Percentiles rank a stretch among this genome's conserved stretches.
phyloP scores from a whole-genome alignment of 2,113 vertebrate genomes.

The Tautogolabrus adspersus region DNA sequence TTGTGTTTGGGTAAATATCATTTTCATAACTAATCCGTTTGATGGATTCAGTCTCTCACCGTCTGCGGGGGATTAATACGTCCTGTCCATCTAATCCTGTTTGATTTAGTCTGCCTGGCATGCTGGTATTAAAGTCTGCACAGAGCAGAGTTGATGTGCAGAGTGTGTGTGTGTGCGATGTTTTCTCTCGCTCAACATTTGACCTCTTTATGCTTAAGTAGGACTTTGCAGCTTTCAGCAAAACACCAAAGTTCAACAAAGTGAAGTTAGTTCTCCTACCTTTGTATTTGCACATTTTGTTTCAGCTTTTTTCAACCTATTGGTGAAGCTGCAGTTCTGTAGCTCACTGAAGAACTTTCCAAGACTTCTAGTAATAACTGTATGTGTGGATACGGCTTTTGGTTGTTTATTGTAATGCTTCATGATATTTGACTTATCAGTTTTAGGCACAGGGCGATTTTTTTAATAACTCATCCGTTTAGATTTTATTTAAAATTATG shows the following conservation, averaged over 20 bases:
- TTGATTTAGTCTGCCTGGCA: slow-evolving; percentile 51
- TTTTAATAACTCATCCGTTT: too few species aligned
- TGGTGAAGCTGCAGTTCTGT: not conserved
- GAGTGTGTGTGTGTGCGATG: not conserved
- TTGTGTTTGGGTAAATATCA: slow-evolving; percentile 57
- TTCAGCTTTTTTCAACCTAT: not conserved
- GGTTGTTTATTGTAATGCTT: too few species aligned
- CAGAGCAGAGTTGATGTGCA: slow-evolving; percentile 5
- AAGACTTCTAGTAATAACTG: not conserved
- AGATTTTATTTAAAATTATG: too few species aligned
- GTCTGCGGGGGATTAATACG: slow-evolving; percentile 50
- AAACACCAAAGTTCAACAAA: not conserved
- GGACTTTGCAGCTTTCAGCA: too few species aligned
- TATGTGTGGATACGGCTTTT: too few species aligned
- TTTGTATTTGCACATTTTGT: not conserved
- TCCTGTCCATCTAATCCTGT: slow-evolving; percentile 63
- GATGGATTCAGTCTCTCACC: slow-evolving; percentile 53
- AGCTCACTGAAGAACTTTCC: not conserved
- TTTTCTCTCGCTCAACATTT: slow-evolving; percentile 4
- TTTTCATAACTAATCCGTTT: slow-evolving; percentile 50
- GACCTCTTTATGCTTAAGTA: not conserved
- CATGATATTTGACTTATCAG: too few species aligned
- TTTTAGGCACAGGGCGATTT: too few species aligned
- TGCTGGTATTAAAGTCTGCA: not conserved
- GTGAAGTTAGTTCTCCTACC: not conserved